Evolutionary conservation across 1,140 invertebrate genomes (phyloP).

Genomic region (Schlechtendalia chinensis): DNA sequence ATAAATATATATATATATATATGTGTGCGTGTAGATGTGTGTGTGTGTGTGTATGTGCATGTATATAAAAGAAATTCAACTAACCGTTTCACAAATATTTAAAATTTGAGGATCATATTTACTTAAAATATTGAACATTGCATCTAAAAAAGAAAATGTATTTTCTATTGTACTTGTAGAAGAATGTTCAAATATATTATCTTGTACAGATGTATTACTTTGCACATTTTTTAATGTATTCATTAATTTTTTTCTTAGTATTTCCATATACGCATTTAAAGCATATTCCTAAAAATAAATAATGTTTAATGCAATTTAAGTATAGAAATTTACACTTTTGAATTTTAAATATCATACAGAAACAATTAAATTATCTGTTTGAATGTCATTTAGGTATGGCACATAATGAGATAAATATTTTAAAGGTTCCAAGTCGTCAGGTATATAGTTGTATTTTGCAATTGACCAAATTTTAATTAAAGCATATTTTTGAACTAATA

Average conservation of each 20-base stretch:
- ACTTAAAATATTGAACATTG: conserved; percentile 10
- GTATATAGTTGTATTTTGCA: conserved; percentile 20
- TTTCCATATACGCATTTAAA: conserved; percentile 25
- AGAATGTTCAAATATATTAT: not conserved
- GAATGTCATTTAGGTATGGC: not conserved
- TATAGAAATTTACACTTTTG: not conserved
- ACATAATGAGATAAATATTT: conserved; percentile 42
- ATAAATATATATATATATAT: too few species aligned
- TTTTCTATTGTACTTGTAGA: not conserved
- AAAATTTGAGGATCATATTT: not conserved
- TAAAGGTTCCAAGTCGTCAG: conserved; percentile 25
- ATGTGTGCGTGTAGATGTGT: too few species aligned
- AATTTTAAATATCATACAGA: conserved; percentile 34
- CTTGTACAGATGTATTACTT: not conserved
- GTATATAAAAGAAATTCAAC: not conserved
- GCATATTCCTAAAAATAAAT: conserved; percentile 24
- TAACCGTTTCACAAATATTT: conserved; percentile 16
- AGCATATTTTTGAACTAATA: conserved; percentile 10
- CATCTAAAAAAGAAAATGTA: conserved; percentile 3
- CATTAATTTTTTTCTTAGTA: conserved; percentile 5
- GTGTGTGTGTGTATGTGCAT: too few species aligned
- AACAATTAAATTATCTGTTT: not conserved
- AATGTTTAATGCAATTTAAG: not conserved
- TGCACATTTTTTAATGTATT: not conserved
- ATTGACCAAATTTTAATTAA: conserved; percentile 29